Base-by-base conservation (phyloP, 2,888 invertebrate genomes). In the Cenopis cana region DNA sequence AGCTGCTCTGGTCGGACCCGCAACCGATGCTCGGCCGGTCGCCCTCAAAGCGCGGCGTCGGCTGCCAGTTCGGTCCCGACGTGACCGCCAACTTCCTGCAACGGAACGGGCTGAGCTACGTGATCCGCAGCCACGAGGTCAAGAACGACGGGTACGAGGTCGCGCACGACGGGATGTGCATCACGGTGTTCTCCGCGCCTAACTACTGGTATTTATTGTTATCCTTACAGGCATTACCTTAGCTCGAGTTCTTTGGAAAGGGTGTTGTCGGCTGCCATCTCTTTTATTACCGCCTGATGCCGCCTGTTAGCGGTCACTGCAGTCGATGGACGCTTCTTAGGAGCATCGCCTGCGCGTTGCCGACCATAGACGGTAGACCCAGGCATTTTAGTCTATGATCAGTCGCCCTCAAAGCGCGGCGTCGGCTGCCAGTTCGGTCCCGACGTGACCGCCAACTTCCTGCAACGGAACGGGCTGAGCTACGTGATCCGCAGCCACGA, bases 361-460 rank as follows among this genome's bases (percentile, higher is more conserved):
- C n/a, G n/a, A n/a, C n/a, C n/a, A n/a, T n/a, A n/a, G n/a, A n/a
- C n/a, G n/a, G n/a, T n/a, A n/a, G n/a, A n/a, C n/a, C n/a, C n/a
- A n/a, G n/a, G n/a, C n/a, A n/a, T n/a, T n/a, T n/a, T n/a, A n/a
- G n/a, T n/a, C n/a, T n/a, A n/a, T n/a, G n/a, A n/a, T n/a, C 94
- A 98, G 49, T 96, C 98, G 0, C 97, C 98, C 0, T 99, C 99
- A 75, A 99, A 99, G 89, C 95, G 99, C 74, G 99, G 99, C 12
- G 99, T 99, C 5, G 99, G 99, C 54, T 97, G 98, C 79, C 99
- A 99, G 92, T 99, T 99, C 91, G 99, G 99, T 1, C 99, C 99
- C 0, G 99, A 99, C 90, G 97, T 99, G 6, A 99, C 99, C 0
- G 94, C 96, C 76, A 94, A 93, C 67, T 99, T 99, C 94, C 95